Conservation (phyloP, 1,140 invertebrate species). For the Nasonia giraulti region DNA sequence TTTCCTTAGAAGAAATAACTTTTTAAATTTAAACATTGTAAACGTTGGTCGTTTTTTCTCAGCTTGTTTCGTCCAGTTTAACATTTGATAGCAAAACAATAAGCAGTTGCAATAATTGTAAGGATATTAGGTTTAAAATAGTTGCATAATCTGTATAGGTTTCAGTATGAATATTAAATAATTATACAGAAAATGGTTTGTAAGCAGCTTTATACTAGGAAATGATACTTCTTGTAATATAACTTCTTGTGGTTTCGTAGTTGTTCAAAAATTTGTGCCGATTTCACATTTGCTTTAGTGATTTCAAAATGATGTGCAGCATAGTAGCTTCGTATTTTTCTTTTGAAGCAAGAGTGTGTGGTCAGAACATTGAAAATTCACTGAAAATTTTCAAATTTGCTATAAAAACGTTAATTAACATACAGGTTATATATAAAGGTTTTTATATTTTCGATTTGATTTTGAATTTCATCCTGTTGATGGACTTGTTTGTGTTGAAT, state of each 20-base stretch:
- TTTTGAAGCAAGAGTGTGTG: not conserved
- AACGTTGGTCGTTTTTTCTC: conserved; percentile 33
- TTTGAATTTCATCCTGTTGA: conserved; percentile 24
- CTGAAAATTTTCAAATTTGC: not conserved
- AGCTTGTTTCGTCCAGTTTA: conserved; percentile 27
- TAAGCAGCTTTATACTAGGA: conserved; percentile 22
- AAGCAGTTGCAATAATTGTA: conserved; percentile 58
- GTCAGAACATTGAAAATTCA: conserved; percentile 19
- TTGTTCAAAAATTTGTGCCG: conserved; percentile 19
- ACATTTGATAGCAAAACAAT: conserved; percentile 22
- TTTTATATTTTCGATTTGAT: conserved; percentile 23
- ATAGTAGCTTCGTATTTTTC: not conserved
- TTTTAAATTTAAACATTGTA: conserved; percentile 14
- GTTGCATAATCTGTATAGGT: conserved; percentile 63
- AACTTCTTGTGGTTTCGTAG: conserved; percentile 31
- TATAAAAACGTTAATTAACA: not conserved
- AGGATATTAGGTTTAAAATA: conserved; percentile 64
- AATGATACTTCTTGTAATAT: conserved; percentile 34
- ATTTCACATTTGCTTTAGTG: not conserved
- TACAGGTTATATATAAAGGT: not conserved
- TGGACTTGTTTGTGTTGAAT: not conserved
- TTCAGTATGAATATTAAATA: conserved; percentile 65
- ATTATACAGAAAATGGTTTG: conserved; percentile 19
- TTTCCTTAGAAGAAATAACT: not conserved
- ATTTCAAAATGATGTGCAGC: conserved; percentile 6